Conservation (phyloP, 2,113 vertebrate genomes). For the Bos taurus region DNA sequence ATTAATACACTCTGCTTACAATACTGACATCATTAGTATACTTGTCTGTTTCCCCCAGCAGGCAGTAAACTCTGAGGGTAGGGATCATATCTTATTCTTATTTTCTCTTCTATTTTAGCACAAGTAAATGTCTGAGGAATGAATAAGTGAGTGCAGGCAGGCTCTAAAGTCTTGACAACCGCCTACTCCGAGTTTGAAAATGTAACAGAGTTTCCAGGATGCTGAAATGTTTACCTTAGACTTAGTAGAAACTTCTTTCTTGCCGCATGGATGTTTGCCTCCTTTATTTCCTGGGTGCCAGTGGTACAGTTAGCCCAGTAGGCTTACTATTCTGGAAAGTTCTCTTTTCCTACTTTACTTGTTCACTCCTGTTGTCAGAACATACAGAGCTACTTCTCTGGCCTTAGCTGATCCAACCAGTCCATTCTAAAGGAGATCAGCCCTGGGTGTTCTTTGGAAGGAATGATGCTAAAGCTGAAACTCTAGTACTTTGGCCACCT, state of each 20-base stretch:
- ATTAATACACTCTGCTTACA: not conserved
- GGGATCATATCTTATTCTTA: not conserved
- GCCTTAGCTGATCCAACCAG: not conserved
- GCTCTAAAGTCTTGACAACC: not conserved
- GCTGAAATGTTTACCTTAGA: no score
- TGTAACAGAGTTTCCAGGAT: not conserved
- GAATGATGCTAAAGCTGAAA: no score
- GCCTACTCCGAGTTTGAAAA: not conserved
- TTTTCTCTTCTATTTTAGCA: constrained; percentile 2
- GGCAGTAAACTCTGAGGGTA: not conserved
- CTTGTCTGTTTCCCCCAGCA: not conserved
- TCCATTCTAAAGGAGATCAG: no score
- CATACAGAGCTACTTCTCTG: not conserved
- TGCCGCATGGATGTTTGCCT: not conserved
- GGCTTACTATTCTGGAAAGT: not conserved
- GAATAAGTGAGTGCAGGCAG: not conserved
- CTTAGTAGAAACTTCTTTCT: not conserved
- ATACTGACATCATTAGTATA: constrained; percentile 30
- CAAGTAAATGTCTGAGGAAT: constrained; percentile 4
- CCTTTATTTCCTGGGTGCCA: not conserved
- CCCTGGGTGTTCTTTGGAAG: no score
- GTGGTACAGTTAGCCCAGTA: no score
- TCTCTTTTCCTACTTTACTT: not conserved
- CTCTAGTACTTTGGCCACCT: no score
- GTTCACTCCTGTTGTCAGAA: no score